A percentile compares a stretch with the other conserved stretches of the same genome.
These are phyloP conservation scores for Aramus guarauna DNA, from an alignment of 2,113 vertebrate species.

Conservation along the genomic window DNA sequence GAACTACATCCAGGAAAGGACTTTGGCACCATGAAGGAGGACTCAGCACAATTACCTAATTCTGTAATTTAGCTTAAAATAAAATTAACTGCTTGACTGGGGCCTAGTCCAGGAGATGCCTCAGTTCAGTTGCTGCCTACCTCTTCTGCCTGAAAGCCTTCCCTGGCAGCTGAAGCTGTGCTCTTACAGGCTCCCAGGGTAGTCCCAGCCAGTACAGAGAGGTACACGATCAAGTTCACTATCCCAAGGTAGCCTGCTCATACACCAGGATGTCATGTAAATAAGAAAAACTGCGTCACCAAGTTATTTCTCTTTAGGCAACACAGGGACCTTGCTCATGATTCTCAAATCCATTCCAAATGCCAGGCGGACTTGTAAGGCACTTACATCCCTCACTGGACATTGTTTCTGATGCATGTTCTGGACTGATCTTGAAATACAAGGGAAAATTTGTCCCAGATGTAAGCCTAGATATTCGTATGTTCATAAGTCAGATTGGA, in stretches of 20 bases:
- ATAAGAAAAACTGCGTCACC: neutral
- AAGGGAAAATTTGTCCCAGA: neutral
- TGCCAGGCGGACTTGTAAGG: neutral
- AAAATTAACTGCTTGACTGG: neutral
- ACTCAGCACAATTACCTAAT: neutral
- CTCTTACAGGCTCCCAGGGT: neutral
- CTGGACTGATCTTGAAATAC: neutral
- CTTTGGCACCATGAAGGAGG: neutral
- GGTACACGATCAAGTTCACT: neutral
- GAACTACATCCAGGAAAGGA: neutral
- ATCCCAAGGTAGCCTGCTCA: rapidly evolving
- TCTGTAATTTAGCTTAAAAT: neutral
- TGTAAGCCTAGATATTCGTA: neutral
- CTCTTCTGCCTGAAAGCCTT: neutral
- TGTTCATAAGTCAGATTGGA: neutral
- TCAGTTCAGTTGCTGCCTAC: neutral
- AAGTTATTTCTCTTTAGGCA: neutral
- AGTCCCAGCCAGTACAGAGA: neutral
- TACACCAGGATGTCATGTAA: neutral
- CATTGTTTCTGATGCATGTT: neutral
- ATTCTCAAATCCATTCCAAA: neutral
- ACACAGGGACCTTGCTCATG: neutral
- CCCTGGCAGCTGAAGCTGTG: neutral
- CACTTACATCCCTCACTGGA: neutral
- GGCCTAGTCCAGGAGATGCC: neutral